A percentile compares a stretch with the other conserved stretches of the same genome.
Conservation (phyloP, 2,113 vertebrate genomes). For the Microtus montanus region DNA sequence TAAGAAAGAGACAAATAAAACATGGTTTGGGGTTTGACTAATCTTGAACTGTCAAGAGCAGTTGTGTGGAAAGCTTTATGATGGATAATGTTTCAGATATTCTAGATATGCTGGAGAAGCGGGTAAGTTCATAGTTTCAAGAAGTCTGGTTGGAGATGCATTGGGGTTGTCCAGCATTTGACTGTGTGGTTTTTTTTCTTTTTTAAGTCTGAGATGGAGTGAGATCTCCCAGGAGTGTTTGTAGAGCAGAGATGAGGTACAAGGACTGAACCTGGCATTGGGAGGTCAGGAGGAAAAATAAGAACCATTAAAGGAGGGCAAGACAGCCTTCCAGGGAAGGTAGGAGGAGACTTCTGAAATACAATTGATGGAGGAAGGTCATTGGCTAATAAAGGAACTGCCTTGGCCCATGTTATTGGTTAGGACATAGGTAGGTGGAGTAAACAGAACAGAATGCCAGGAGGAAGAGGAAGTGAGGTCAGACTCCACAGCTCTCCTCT, state of each 20-base stretch:
- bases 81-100: background rate
- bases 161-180: background rate
- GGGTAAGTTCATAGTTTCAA: background rate
- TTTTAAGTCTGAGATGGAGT: background rate
- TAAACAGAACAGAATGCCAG: no score
- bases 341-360: background rate
- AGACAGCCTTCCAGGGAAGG: background rate
- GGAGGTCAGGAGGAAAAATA: background rate
- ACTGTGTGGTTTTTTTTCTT: background rate
- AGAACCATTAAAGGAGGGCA: background rate
- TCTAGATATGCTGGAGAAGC: background rate
- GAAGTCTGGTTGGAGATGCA: background rate
- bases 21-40: slow-evolving; percentile 13
- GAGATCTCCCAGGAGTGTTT: background rate
- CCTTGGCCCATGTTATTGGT: no score
- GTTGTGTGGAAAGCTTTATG: background rate
- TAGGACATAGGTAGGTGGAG: no score
- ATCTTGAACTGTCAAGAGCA: background rate
- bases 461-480: no score
- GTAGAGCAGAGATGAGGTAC: background rate
- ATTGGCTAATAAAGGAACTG: no score
- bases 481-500: no score
- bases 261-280: background rate
- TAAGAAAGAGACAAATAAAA: slow-evolving; percentile 25
- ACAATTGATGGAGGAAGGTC: no score